Percentiles rank a stretch among this genome's conserved stretches.
phyloP scores from a whole-genome alignment of 2,797 vertebrate genomes.

The Microctenopoma lineatum region DNA sequence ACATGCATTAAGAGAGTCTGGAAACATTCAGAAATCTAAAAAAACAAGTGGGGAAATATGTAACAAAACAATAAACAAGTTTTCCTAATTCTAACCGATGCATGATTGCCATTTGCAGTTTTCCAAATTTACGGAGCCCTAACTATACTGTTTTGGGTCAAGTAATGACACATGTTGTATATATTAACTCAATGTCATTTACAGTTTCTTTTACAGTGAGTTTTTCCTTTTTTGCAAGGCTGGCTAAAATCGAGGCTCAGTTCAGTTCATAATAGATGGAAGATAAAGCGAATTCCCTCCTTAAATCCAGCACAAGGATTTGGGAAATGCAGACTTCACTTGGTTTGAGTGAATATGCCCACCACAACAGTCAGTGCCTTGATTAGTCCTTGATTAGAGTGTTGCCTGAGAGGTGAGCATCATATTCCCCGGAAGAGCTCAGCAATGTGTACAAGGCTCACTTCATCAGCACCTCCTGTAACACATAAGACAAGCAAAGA shows the following conservation, averaged over 20 bases:
- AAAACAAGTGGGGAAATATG: slow-evolving; percentile 57
- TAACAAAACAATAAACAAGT: slow-evolving; percentile 60
- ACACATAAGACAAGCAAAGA: slow-evolving; percentile 47
- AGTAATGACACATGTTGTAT: slow-evolving; percentile 77
- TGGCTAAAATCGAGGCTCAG: slow-evolving; percentile 81
- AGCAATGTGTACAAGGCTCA: slow-evolving; percentile 71
- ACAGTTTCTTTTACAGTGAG: slow-evolving; percentile 55
- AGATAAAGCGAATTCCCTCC: slow-evolving; percentile 70
- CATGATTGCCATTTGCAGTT: slow-evolving; percentile 87
- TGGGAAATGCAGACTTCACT: slow-evolving; percentile 62
- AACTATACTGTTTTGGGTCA: slow-evolving; percentile 81
- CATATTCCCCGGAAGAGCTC: slow-evolving; percentile 38
- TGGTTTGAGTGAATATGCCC: slow-evolving; percentile 53
- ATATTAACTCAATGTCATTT: slow-evolving; percentile 78
- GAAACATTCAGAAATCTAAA: slow-evolving; percentile 69
- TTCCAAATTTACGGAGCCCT: slow-evolving; percentile 77
- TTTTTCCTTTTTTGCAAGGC: slow-evolving; percentile 75
- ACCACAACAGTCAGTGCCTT: slow-evolving; percentile 50
- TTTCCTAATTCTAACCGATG: slow-evolving; percentile 72
- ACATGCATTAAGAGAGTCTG: slow-evolving; percentile 79
- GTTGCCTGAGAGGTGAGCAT: slow-evolving; percentile 53
- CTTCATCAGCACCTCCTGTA: slow-evolving; percentile 88
- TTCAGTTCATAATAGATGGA: slow-evolving; percentile 72
- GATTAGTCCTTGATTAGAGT: slow-evolving; percentile 45
- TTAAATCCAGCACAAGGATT: slow-evolving; percentile 74